Evolutionary conservation across 2,888 invertebrate genomes (phyloP).

Genomic region (Torymus aiolomorphi): DNA sequence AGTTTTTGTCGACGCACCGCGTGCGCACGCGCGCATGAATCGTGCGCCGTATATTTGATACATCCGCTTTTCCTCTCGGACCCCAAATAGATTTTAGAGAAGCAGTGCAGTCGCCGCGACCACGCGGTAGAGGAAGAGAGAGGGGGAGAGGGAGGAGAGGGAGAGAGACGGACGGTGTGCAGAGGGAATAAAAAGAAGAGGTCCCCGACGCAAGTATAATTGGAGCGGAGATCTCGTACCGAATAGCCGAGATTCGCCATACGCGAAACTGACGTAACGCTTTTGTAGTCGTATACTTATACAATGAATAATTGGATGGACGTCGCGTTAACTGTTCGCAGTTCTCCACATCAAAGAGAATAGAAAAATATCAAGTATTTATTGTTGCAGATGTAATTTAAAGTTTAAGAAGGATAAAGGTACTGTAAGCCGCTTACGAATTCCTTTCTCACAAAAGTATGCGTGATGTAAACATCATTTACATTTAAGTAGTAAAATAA

Average conservation of each 20-base stretch:
- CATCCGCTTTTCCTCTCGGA: constrained; percentile 47
- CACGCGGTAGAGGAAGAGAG: constrained; percentile 17
- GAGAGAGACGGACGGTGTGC: neutral
- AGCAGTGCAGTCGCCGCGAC: constrained; percentile 10
- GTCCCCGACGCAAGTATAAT: constrained; percentile 46
- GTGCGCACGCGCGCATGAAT: constrained; percentile 38
- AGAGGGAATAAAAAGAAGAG: constrained; percentile 25
- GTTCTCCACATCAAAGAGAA: too few relatives aligned
- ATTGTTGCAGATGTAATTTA: too few relatives aligned
- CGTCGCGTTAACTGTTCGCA: too few relatives aligned
- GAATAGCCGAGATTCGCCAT: constrained; percentile 35
- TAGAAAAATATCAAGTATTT: too few relatives aligned
- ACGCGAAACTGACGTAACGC: constrained; percentile 41
- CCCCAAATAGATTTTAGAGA: constrained; percentile 45
- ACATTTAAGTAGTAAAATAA: too few relatives aligned
- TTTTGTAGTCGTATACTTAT: neutral
- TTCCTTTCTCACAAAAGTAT: too few relatives aligned
- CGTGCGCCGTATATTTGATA: constrained; percentile 45
- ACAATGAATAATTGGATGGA: constrained; percentile 16
- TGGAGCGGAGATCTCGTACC: constrained; percentile 49
- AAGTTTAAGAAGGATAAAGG: too few relatives aligned
- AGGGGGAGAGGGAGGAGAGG: constrained; percentile 15
- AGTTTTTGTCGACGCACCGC: constrained; percentile 29
- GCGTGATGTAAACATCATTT: too few relatives aligned
- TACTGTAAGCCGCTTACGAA: too few relatives aligned